These are phyloP conservation scores for Bathynomus jamesi DNA, from an alignment of 1,140 invertebrate species.

Conservation along the genomic window DNA sequence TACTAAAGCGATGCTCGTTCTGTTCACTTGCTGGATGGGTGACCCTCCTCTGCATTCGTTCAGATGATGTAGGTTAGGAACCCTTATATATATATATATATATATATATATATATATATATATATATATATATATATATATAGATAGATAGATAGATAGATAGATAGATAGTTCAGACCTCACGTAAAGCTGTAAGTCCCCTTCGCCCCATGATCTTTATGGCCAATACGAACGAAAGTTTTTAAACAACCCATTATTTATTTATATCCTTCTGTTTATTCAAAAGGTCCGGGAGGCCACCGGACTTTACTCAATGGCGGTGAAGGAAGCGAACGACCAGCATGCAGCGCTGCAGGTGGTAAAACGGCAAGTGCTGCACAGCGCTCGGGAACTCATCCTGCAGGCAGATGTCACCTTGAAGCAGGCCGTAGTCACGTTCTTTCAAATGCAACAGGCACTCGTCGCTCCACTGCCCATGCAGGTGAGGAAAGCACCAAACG, in stretches of 20 bases:
- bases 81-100: too few relatives aligned
- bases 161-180: too few relatives aligned
- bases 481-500: slow-evolving; percentile 37
- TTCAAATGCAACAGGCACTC: slow-evolving; percentile 50
- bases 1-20: too few relatives aligned
- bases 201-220: background rate
- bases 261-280: slow-evolving; percentile 31
- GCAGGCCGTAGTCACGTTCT: slow-evolving; percentile 50
- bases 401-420: slow-evolving; percentile 51
- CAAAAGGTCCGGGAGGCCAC: slow-evolving; percentile 48
- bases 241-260: too few relatives aligned
- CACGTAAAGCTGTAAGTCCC: too few relatives aligned
- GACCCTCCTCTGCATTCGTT: too few relatives aligned
- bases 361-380: slow-evolving; percentile 47
- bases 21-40: too few relatives aligned
- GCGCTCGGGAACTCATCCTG: slow-evolving; percentile 49
- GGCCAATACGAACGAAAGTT: background rate
- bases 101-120: background rate
- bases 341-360: slow-evolving; percentile 45
- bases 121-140: too few relatives aligned
- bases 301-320: slow-evolving; percentile 48
- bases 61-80: too few relatives aligned
- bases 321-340: slow-evolving; percentile 49
- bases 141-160: too few relatives aligned
- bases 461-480: slow-evolving; percentile 47